Percentiles rank a stretch among this genome's conserved stretches.
These are phyloP conservation scores for Emydocephalus ijimae DNA, from an alignment of 2,113 vertebrate species.

Conservation along the genomic window DNA sequence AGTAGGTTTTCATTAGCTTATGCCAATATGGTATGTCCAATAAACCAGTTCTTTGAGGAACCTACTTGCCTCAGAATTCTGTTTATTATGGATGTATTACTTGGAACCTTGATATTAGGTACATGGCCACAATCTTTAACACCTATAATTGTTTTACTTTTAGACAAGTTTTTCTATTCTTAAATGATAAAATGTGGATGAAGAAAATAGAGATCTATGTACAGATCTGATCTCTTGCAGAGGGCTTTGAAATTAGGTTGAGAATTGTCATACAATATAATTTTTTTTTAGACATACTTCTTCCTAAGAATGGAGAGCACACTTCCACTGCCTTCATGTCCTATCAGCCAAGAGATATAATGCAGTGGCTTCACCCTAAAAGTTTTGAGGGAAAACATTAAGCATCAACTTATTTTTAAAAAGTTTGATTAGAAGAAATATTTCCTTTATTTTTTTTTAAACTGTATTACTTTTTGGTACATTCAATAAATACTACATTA, in stretches of 20 bases:
- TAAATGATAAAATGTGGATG: background rate
- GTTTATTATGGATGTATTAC: too few species aligned
- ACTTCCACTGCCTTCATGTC: slow-evolving; percentile 87
- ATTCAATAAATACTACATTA: background rate
- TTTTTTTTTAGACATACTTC: slow-evolving; percentile 71
- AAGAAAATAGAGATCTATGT: background rate
- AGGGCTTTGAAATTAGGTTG: background rate
- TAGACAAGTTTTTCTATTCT: background rate
- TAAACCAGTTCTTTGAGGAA: too few species aligned
- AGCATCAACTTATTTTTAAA: background rate
- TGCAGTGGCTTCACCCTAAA: slow-evolving; percentile 87
- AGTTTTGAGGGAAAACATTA: slow-evolving; percentile 11
- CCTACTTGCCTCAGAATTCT: too few species aligned
- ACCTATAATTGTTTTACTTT: background rate
- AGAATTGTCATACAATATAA: background rate
- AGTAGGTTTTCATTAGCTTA: too few species aligned
- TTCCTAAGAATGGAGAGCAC: slow-evolving; percentile 83
- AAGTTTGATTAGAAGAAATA: background rate
- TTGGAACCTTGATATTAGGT: background rate
- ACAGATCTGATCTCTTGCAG: background rate
- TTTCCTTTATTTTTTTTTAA: background rate
- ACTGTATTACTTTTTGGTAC: background rate
- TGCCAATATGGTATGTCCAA: too few species aligned
- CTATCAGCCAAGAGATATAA: slow-evolving; percentile 88
- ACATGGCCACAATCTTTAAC: background rate